A percentile compares a stretch with the other conserved stretches of the same genome.
Evolutionary conservation across 2,888 invertebrate species (phyloP).

Genomic region (Margaritifera margaritifera): DNA sequence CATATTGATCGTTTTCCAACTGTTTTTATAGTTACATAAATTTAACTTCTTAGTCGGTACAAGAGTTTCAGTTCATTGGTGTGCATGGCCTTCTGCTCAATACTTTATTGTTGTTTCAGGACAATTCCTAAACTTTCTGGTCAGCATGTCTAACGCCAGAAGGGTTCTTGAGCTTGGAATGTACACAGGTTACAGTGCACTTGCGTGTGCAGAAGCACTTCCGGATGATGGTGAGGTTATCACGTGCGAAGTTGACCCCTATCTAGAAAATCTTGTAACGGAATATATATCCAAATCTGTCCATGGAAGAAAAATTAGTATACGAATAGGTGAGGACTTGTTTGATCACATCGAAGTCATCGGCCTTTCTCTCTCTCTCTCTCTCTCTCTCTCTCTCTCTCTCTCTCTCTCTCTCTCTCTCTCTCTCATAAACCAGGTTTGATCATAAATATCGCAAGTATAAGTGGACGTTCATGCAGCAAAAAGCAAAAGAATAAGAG

Average conservation of each 20-base stretch:
- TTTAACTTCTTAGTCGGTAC: too few species aligned
- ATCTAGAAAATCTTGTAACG: slow-evolving; percentile 38
- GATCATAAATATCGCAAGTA: too few species aligned
- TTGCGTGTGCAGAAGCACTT: slow-evolving; percentile 57
- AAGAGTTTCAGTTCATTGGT: too few species aligned
- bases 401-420: slow-evolving; percentile 10
- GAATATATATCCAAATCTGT: slow-evolving; percentile 36
- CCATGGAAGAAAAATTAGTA: slow-evolving; percentile 49
- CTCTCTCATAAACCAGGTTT: slow-evolving; percentile 5
- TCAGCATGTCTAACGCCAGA: slow-evolving; percentile 48
- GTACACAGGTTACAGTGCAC: slow-evolving; percentile 58
- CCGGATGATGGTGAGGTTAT: slow-evolving; percentile 51
- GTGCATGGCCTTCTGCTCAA: too few species aligned
- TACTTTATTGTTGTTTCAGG: slow-evolving; percentile 29
- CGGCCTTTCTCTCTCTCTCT: not conserved
- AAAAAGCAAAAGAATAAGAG: too few species aligned
- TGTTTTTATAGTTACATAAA: too few species aligned
- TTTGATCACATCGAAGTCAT: not conserved
- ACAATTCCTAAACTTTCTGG: slow-evolving; percentile 50
- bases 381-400: slow-evolving; percentile 5
- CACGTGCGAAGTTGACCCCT: slow-evolving; percentile 50
- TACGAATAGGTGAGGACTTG: slow-evolving; percentile 39
- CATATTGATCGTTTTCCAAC: too few species aligned
- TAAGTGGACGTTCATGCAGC: too few species aligned
- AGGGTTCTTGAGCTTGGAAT: slow-evolving; percentile 56